A percentile compares a stretch with the other conserved stretches of the same genome.
Conservation (phyloP, 2,113 vertebrate species). For the Orientallactaga bullata region DNA sequence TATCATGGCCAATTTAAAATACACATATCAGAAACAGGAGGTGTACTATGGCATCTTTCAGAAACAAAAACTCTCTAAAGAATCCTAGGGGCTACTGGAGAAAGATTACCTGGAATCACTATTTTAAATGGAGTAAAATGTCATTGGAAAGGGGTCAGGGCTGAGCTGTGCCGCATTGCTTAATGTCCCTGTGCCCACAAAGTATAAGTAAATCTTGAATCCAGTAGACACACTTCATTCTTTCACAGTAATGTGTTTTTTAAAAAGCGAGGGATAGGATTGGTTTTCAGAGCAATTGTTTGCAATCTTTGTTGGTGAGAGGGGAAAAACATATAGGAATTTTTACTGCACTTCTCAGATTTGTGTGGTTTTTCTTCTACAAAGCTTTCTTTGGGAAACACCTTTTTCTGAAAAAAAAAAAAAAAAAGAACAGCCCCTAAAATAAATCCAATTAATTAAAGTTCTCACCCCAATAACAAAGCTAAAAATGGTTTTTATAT, state of each 20-base stretch:
- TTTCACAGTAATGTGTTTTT: neutral
- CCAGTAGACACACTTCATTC: neutral
- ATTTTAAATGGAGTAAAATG: constrained; percentile 24
- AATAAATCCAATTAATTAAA: constrained; percentile 54
- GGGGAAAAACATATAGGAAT: neutral
- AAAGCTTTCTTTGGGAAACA: constrained; percentile 6
- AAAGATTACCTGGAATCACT: constrained; percentile 22
- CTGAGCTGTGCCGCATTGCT: neutral
- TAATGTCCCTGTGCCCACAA: neutral
- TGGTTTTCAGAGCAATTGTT: constrained; percentile 13
- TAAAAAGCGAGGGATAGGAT: neutral
- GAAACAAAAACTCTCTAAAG: constrained; percentile 11
- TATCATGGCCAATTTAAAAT: neutral
- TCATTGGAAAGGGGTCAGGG: neutral
- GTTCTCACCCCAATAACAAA: neutral
- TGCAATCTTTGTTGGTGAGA: constrained; percentile 1
- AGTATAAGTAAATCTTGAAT: neutral
- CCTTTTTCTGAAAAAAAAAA: neutral
- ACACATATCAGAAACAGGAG: neutral
- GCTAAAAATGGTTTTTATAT: constrained; percentile 39
- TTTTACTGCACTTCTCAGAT: neutral
- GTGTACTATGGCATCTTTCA: neutral
- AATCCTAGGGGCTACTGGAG: neutral
- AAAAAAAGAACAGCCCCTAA: constrained; percentile 26
- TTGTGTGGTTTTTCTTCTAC: neutral